Conservation (phyloP, 2,113 vertebrate genomes). For the Tylochromis polylepis region DNA sequence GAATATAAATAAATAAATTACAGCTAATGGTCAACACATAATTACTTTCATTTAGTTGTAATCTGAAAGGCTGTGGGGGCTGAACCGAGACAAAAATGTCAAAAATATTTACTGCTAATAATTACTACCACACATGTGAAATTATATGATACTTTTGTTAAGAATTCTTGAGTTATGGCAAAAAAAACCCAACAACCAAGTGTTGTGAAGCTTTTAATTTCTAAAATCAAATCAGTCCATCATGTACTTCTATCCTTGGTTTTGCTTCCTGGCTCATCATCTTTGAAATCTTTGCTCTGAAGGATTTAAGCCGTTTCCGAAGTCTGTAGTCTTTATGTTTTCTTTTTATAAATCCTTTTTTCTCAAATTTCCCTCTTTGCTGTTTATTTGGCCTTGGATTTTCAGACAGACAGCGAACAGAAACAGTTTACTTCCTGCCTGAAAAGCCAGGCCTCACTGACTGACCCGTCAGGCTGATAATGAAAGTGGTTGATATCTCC, state of each 20-base stretch:
- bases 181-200: neutral
- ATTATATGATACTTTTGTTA: neutral
- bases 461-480: neutral
- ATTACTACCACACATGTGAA: neutral
- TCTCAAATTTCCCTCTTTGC: rapidly evolving
- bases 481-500: neutral
- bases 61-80: neutral
- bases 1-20: neutral
- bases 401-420: neutral
- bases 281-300: neutral
- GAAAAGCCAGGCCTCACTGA: neutral
- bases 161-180: neutral
- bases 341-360: neutral
- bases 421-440: neutral
- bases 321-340: neutral
- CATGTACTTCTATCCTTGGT: neutral
- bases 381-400: neutral
- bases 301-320: neutral
- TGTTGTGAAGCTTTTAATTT: neutral
- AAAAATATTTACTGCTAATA: neutral
- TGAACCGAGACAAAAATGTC: neutral
- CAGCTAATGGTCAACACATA: neutral
- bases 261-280: neutral
- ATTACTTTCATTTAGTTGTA: neutral
- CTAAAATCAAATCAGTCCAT: neutral